phyloP scores from a whole-genome alignment of 2,113 vertebrate species.

The Pomatorhinus ruficollis region DNA sequence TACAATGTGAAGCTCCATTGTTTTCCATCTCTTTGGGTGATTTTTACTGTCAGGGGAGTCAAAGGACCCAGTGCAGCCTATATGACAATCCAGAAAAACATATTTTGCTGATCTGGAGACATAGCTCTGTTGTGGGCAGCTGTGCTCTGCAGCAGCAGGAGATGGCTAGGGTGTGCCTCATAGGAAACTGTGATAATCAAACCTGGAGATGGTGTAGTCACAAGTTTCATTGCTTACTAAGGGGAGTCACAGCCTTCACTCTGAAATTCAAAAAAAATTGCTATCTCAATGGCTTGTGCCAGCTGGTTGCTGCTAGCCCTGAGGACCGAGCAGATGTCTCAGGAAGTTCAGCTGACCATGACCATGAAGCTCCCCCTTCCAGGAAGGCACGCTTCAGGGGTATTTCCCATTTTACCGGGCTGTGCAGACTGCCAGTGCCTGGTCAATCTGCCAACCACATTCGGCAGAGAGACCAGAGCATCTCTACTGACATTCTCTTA shows the following conservation, averaged over 20 bases:
- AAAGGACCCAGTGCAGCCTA: neutral
- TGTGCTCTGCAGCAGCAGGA: neutral
- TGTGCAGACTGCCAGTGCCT: neutral
- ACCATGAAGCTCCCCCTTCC: neutral
- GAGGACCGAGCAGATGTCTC: fast-evolving
- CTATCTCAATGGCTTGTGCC: neutral
- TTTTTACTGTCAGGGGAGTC: neutral
- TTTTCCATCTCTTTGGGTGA: neutral
- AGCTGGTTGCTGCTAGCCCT: neutral
- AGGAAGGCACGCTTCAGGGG: fast-evolving
- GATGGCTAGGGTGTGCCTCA: neutral
- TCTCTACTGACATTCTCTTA: neutral
- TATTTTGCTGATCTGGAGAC: neutral
- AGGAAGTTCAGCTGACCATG: neutral
- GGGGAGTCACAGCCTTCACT: neutral
- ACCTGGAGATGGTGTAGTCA: neutral
- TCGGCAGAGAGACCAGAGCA: neutral
- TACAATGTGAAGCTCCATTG: neutral
- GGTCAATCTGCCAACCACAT: neutral
- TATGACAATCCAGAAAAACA: neutral
- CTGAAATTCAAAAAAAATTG: neutral
- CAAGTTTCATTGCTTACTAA: neutral
- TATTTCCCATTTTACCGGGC: neutral
- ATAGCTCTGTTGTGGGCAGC: neutral
- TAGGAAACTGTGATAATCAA: neutral